Evolutionary conservation across 1,140 invertebrate genomes (phyloP), one percentile per base, ranked within the genome.

Genomic region (Zaprionus gabonicus): DNA sequence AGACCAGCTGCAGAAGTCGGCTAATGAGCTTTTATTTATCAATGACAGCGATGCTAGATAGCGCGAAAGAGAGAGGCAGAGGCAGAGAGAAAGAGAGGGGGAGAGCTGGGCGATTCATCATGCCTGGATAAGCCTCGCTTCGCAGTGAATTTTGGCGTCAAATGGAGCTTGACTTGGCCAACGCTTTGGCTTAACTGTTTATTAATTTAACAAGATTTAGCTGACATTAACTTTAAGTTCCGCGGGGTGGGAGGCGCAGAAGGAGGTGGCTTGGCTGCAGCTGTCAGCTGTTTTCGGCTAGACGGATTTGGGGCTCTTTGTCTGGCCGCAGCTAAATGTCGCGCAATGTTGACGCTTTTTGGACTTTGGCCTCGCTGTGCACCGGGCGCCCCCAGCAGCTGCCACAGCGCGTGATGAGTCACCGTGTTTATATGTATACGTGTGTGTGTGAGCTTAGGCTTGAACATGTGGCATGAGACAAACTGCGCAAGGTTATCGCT

Each of bases 1-100:
- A 68, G 57, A 36, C 51, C 62, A 60, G 75, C 65, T 69, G 72
- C 81, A 66, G 49, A 74, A 69, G 53, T 64, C 41, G 70, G 63
- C 72, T 88, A 88, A 88, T 88, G 85, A 90, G 81, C 68, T 83
- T 84, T 75, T 79, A 88, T 88, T 88, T 84, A 81, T 88, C 85
- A 88, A 82, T 86, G 82, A 86, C 82, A 82, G 70, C 25, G 64
- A 58, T 65, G 63, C 65, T 60, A 64, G 55, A 53, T 46, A 12
- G 20, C 46, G 68, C 23, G 49, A 72, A 34, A 66, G 75, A 71
- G 27, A 28, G 25, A 62, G 44, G 34, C 13, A 51, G 9, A 28
- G 56, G 34, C 13, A 12, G 25, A 53, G 3, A 23, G 41, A 13
- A n/a, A 36, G 28, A 15, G 12, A 1, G 28, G 13, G 38, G 15